phyloP scores from a whole-genome alignment of 2,797 vertebrate genomes.

The Darevskia mixta region DNA sequence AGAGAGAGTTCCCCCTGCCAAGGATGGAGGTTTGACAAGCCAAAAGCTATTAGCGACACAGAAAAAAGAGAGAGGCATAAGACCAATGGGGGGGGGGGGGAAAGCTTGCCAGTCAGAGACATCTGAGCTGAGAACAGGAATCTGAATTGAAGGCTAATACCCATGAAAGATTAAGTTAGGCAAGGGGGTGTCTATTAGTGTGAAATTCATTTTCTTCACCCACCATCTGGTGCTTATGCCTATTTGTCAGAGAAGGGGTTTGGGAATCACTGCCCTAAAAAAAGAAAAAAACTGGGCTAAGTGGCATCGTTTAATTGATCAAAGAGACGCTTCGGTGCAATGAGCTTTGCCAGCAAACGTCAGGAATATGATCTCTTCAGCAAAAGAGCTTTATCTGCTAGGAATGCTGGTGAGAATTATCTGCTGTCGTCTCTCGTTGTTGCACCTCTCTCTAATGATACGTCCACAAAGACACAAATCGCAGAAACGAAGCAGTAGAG shows the following conservation, averaged over 20 bases:
- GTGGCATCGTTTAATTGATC: not conserved
- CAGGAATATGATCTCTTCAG: not conserved
- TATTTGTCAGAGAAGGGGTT: accelerated
- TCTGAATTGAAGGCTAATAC: conserved; percentile 11
- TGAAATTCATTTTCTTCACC: conserved; percentile 13
- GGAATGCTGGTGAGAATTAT: not conserved
- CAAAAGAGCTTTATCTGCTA: conserved; percentile 23
- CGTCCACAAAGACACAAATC: too few species aligned
- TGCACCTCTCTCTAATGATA: not conserved
- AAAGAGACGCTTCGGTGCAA: conserved; percentile 7
- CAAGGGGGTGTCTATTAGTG: conserved; percentile 35
- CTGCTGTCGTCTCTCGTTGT: not conserved
- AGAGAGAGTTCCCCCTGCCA: not conserved
- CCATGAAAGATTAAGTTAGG: conserved; percentile 54
- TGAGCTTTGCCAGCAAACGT: accelerated
- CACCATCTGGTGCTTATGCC: not conserved
- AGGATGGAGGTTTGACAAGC: not conserved
- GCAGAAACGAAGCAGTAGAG: not conserved
- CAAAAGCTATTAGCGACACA: not conserved
- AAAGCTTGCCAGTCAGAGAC: not conserved
- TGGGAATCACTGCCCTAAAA: not conserved
- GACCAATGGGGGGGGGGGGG: too few species aligned
- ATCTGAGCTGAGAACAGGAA: not conserved
- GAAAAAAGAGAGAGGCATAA: not conserved
- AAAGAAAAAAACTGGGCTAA: not conserved